phyloP scores from a whole-genome alignment of 2,888 invertebrate genomes.

The Tetragonula carbonaria region DNA sequence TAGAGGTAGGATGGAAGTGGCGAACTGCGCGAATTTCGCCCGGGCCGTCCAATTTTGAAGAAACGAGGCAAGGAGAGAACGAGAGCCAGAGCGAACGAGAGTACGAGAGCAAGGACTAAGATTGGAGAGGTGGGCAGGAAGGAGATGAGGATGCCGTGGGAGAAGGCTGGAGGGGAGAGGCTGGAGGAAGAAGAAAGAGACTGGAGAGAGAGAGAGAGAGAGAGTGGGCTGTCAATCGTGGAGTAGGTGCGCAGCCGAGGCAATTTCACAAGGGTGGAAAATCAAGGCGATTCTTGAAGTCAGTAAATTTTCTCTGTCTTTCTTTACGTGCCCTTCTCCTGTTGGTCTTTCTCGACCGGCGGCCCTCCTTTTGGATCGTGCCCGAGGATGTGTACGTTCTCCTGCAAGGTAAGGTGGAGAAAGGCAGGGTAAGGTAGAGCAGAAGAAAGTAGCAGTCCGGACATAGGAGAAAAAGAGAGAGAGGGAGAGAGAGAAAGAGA shows the following conservation, averaged over 20 bases:
- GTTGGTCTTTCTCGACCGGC: conserved; percentile 2
- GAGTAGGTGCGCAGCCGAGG: conserved; percentile 67
- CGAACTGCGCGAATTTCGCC: conserved; percentile 61
- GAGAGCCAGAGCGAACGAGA: conserved; percentile 49
- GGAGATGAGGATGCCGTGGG: conserved; percentile 8
- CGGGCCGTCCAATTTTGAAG: conserved; percentile 72
- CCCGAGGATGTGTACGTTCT: conserved; percentile 39
- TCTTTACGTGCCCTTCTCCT: background rate
- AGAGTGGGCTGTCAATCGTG: conserved; percentile 75
- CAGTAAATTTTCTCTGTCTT: conserved; percentile 66
- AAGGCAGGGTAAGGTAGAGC: conserved; percentile 9
- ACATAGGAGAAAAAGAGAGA: conserved; percentile 6
- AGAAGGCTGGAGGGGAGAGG: background rate
- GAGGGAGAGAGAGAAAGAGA: conserved; percentile 7
- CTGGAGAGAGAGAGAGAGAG: conserved; percentile 22
- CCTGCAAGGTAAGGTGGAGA: background rate
- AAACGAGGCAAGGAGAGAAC: conserved; percentile 54
- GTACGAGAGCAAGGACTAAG: conserved; percentile 37
- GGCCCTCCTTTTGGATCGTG: conserved; percentile 6
- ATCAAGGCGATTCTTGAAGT: conserved; percentile 72
- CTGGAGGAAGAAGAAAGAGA: conserved; percentile 20
- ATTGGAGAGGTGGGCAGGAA: conserved; percentile 24
- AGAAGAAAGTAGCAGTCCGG: background rate
- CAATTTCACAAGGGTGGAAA: conserved; percentile 76
- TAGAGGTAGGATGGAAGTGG: conserved; percentile 29